Evolutionary conservation across 2,888 invertebrate genomes (phyloP).

Genomic region (Abrostola tripartita): DNA sequence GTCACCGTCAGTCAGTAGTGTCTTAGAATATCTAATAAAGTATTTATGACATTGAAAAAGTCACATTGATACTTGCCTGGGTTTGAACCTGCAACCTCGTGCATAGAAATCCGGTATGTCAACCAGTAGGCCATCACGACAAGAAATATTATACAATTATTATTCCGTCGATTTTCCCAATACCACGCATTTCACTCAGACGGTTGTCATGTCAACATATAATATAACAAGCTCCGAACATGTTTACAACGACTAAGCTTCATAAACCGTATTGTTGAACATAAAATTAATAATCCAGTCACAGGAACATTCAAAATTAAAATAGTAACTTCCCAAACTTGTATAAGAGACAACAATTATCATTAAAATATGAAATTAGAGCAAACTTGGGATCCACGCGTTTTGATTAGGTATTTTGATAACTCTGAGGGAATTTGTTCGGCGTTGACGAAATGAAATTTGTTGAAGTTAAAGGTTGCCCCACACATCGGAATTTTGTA

Average conservation of each 20-base stretch:
- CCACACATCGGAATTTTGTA: constrained; percentile 12
- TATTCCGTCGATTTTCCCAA: neutral
- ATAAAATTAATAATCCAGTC: constrained; percentile 29
- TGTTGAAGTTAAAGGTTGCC: constrained; percentile 8
- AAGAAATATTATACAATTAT: too few species aligned
- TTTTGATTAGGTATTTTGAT: constrained; percentile 40
- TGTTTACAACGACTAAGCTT: constrained; percentile 27
- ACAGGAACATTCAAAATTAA: constrained; percentile 26
- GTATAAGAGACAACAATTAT: constrained; percentile 18
- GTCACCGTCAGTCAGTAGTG: too few species aligned
- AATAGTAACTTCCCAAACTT: constrained; percentile 17
- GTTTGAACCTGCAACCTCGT: too few species aligned
- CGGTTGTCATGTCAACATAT: constrained; percentile 23
- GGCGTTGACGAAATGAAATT: constrained; percentile 31
- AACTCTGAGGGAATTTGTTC: constrained; percentile 16
- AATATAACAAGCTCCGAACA: constrained; percentile 32
- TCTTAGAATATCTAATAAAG: too few species aligned
- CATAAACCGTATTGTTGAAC: constrained; percentile 8
- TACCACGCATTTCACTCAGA: constrained; percentile 6
- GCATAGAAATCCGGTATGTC: too few species aligned
- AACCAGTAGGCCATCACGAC: too few species aligned
- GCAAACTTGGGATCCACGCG: constrained; percentile 13
- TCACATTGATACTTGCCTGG: too few species aligned
- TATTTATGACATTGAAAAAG: too few species aligned
- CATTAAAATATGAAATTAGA: constrained; percentile 30